Evolutionary conservation across 2,113 vertebrate genomes (phyloP).

Genomic region (Burhinus bistriatus): DNA sequence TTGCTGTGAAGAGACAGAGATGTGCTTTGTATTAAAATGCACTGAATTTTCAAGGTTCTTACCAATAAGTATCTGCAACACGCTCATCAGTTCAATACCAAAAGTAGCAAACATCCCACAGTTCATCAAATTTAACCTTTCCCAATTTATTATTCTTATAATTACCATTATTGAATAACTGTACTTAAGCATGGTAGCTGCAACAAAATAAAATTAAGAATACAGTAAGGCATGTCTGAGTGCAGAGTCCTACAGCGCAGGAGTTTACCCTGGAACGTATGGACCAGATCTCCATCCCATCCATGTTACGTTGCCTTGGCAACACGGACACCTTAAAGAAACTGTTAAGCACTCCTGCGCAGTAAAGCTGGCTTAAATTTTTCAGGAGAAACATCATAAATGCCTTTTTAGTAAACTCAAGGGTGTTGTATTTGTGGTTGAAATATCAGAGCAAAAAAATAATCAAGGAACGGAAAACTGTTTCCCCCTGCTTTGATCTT

Average conservation of each 20-base stretch:
- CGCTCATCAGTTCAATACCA: not conserved
- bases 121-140: not conserved
- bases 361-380: not conserved
- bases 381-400: not conserved
- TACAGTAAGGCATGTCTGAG: not conserved
- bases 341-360: not conserved
- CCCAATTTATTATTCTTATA: slow-evolving; percentile 3
- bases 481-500: not conserved
- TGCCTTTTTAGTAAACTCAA: not conserved
- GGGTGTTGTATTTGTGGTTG: not conserved
- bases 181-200: not conserved
- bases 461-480: not conserved
- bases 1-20: slow-evolving; percentile 39
- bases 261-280: not conserved
- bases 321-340: fast-evolving
- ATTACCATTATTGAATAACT: slow-evolving; percentile 43
- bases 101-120: not conserved
- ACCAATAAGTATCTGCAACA: not conserved
- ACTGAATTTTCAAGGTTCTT: not conserved
- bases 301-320: not conserved
- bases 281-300: not conserved
- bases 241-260: not conserved
- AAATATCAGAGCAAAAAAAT: not conserved
- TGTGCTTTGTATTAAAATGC: slow-evolving; percentile 30
- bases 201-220: not conserved